Base-by-base conservation (phyloP, 2,888 invertebrate species). In the Prionchulus punctatus region DNA sequence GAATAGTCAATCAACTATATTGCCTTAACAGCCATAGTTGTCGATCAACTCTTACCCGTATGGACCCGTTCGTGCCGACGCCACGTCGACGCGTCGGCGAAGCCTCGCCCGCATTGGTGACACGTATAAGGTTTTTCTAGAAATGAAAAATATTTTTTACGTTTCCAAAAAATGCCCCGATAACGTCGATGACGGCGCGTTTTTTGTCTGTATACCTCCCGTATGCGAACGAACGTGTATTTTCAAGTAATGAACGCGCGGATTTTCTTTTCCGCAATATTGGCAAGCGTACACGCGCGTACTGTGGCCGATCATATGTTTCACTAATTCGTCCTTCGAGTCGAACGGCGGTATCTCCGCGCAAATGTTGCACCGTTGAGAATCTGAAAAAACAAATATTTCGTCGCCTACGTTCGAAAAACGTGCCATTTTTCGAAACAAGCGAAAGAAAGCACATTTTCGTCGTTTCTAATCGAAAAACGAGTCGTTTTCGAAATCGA, bases 51-150 rank as follows among this genome's bases (percentile, higher is more conserved):
- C 23, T 12, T 23, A 30, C 57, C 59, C 4, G 62, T 59, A 57
- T 66, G 66, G 18, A 63, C 61, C 2, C 63, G 58, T 26, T 62
- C 63, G 54, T 66, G 66, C 1, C 66, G 61, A 2, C 65, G 63
- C 26, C 64, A 60, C 1, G 66, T 66, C 2, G 66, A 66, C 2
- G 62, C 56, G 49, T 66, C 66, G 48, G 65, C 60, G 57, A 66
- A 66, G 31, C 59, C 47, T 18, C 64, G 62, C 1, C 60, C 57
- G 43, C 66, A 66, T 31, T 59, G 60, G 27, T 60, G 61, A 49
- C 66, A 66, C 62, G 64, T 48, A 2, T 49, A 49, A 4, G 50
- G 50, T 30, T 49, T 49, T 30, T 49, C 50, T 49, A 21, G 28
- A 49, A 49, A 4, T 18, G 12, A 36, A 36, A 36, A 36, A 36